Base-by-base conservation (phyloP, 2,113 vertebrate species). In the Cololabis saira region DNA sequence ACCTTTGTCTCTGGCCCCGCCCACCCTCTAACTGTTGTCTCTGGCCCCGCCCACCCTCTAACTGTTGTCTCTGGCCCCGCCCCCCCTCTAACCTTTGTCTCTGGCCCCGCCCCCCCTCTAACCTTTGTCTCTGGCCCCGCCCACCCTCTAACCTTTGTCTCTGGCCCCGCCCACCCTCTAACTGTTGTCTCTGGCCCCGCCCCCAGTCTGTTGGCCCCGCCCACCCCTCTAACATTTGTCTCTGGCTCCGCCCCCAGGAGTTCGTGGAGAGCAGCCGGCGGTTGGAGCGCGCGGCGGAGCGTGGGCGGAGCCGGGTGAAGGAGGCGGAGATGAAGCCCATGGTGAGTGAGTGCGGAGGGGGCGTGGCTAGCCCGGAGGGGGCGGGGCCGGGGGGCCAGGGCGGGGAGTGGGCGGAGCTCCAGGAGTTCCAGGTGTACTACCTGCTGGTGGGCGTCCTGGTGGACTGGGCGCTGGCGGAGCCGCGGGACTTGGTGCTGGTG, bases 211-310 rank as follows among this genome's bases (percentile, higher is more conserved):
- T 7, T 37, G 5, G 33, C 33, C 33, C 5, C 3, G 10, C 33
- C 33, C 33, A 37, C 6, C 33, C 33, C 10, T 15, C 42, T 47
- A 6, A 65, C 50, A 24, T 12, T 3, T 14, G 1, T 42, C 1
- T 52, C n/a, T 70, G 55, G 0, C 33, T 21, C 53, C 1, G 2
- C 51, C 49, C 27, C 92, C 93, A 99, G 97, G 97, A 99, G 84
- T 98, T 98, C 77, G 96, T 98, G 90, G 96, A 98, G 83, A 96
- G 95, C 89, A 98, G 96, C 90, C 94, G 95, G 82, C 96, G 93
- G 85, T 85, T 95, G 65, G 92, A 95, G 91, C 96, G 95, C 49
- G 94, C 92, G 65, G 93, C 93, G 76, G 92, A 95, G 85, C 95
- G 95, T 76, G 96, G 96, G 84, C 92, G 95, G 72, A 87, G 84